A percentile compares a stretch with the other conserved stretches of the same genome.
These are phyloP conservation scores for Pristis pectinata DNA, from an alignment of 2,797 vertebrate species.

Conservation along the genomic window DNA sequence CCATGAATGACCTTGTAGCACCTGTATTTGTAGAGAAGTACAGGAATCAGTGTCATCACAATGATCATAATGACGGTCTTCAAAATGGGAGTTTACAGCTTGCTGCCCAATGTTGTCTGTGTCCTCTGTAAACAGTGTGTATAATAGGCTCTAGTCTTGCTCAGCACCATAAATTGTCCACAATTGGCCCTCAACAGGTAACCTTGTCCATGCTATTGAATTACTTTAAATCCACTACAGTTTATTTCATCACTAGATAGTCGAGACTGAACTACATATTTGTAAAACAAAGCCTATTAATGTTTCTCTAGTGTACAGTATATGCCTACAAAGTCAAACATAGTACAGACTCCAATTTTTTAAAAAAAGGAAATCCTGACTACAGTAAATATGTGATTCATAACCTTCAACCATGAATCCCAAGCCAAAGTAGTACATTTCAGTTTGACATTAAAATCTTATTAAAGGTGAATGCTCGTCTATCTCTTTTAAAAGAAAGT, in stretches of 20 bases:
- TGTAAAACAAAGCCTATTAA: constrained; percentile 43
- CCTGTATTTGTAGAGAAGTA: constrained; percentile 94
- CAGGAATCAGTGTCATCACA: constrained; percentile 91
- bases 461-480: not conserved
- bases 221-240: constrained; percentile 68
- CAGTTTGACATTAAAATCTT: not conserved
- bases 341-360: constrained; percentile 16
- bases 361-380: not conserved
- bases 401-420: not conserved
- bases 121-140: constrained; percentile 94
- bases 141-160: too few relatives aligned
- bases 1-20: constrained; percentile 99
- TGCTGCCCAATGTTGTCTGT: constrained; percentile 85
- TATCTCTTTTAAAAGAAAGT: not conserved
- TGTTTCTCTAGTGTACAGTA: not conserved
- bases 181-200: too few relatives aligned
- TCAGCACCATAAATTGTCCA: too few relatives aligned
- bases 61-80: constrained; percentile 98
- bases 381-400: not conserved
- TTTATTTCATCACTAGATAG: constrained; percentile 61
- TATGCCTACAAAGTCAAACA: not conserved
- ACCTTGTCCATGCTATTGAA: constrained; percentile 64
- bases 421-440: not conserved
- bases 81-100: constrained; percentile 86
- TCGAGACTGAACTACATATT: constrained; percentile 51